Conservation (phyloP, 1,140 invertebrate species). For the Diprion similis region DNA sequence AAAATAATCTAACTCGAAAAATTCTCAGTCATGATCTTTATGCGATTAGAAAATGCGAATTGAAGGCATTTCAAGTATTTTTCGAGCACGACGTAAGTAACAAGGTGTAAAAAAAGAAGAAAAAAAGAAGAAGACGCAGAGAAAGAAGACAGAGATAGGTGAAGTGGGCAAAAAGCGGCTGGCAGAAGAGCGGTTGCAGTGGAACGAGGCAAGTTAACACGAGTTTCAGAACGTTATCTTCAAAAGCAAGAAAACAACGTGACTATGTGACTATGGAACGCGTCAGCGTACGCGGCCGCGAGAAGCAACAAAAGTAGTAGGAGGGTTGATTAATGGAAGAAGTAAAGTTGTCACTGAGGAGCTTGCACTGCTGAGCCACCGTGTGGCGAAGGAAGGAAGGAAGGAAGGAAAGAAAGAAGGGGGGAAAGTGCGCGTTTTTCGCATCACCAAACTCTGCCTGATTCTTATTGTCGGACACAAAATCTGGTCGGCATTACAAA, state of each 20-base stretch:
- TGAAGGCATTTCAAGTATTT: no score
- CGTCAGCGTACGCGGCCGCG: background rate
- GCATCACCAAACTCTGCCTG: conserved; percentile 33
- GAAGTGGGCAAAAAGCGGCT: no score
- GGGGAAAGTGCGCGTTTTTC: background rate
- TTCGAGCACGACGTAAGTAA: no score
- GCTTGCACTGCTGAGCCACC: conserved; percentile 24
- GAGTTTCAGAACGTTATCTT: conserved; percentile 40
- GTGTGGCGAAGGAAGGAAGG: no score
- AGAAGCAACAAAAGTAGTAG: conserved; percentile 44
- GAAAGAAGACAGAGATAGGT: no score
- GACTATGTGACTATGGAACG: conserved; percentile 45
- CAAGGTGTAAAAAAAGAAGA: no score
- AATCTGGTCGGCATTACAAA: conserved; percentile 30
- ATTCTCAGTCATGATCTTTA: no score
- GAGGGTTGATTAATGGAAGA: conserved; percentile 55
- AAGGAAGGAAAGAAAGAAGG: no score
- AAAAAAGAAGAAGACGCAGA: no score
- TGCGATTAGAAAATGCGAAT: no score
- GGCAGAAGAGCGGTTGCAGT: no score
- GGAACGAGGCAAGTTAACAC: conserved; percentile 1
- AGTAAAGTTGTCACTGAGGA: conserved; percentile 51
- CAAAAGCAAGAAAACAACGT: conserved; percentile 54
- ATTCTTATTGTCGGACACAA: conserved; percentile 43
- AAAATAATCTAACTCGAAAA: no score